A percentile compares a stretch with the other conserved stretches of the same genome.
Evolutionary conservation across 2,888 invertebrate genomes (phyloP).

Genomic region (Noctua pronuba): DNA sequence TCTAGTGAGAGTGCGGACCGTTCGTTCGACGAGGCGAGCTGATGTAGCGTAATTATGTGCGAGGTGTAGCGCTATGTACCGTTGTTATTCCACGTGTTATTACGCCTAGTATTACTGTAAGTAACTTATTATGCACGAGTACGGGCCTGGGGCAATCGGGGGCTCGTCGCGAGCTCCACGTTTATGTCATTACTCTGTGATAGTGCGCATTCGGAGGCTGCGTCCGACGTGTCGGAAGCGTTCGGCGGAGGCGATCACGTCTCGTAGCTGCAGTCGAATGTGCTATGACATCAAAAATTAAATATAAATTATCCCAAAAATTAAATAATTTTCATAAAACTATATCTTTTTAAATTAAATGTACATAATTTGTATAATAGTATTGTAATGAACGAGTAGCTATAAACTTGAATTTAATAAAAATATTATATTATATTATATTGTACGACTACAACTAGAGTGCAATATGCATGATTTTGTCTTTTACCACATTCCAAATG

Average conservation of each 20-base stretch:
- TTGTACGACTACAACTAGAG: constrained; percentile 81
- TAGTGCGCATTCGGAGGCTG: constrained; percentile 86
- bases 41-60: constrained; percentile 80
- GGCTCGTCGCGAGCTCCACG: constrained; percentile 83
- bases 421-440: constrained; percentile 67
- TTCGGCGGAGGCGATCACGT: constrained; percentile 68
- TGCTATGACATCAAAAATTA: constrained; percentile 89
- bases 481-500: constrained; percentile 88
- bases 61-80: constrained; percentile 86
- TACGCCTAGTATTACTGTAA: constrained; percentile 87
- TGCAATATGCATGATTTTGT: constrained; percentile 89
- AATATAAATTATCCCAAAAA: constrained; percentile 90
- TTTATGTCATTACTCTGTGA: constrained; percentile 90
- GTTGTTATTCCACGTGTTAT: constrained; percentile 87
- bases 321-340: constrained; percentile 88
- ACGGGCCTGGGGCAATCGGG: constrained; percentile 90
- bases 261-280: constrained; percentile 81
- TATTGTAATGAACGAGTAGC: constrained; percentile 81
- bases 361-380: constrained; percentile 89
- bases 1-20: constrained; percentile 80
- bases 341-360: constrained; percentile 84
- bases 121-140: constrained; percentile 87
- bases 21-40: constrained; percentile 75
- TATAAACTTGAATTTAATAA: constrained; percentile 81
- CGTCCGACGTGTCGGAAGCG: constrained; percentile 73